These are phyloP conservation scores for Ditylenchus dipsaci DNA, from an alignment of 1,140 invertebrate species.

Conservation along the genomic window DNA sequence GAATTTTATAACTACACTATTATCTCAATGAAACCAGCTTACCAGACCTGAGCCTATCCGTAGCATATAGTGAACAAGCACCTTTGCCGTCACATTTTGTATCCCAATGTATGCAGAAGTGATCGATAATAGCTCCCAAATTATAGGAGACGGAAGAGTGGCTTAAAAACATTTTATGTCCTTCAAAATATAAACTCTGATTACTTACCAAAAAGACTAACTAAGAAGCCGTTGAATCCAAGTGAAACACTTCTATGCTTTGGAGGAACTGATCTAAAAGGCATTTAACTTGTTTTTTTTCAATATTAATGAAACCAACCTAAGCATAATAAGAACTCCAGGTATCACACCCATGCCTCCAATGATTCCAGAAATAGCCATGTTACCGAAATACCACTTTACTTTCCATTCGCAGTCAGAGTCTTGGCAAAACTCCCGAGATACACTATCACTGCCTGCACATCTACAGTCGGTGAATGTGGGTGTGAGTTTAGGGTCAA, in stretches of 20 bases:
- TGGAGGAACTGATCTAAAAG: slow-evolving; percentile 52
- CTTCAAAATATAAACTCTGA: slow-evolving; percentile 30
- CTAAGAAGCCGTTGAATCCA: slow-evolving; percentile 56
- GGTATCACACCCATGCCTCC: slow-evolving; percentile 54
- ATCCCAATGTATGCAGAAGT: slow-evolving; percentile 58
- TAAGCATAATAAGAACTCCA: slow-evolving; percentile 53
- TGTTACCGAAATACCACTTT: slow-evolving; percentile 36
- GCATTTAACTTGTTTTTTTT: slow-evolving; percentile 14
- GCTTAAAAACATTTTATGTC: slow-evolving; percentile 3
- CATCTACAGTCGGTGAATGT: slow-evolving; percentile 30
- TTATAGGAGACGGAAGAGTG: slow-evolving; percentile 59
- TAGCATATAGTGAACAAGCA: slow-evolving; percentile 48
- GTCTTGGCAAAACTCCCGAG: slow-evolving; percentile 49
- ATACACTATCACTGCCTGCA: slow-evolving; percentile 15
- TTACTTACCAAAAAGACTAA: slow-evolving; percentile 47
- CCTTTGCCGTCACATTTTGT: slow-evolving; percentile 52
- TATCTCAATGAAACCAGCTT: slow-evolving; percentile 10
- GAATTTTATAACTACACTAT: too few species aligned
- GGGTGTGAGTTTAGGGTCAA: slow-evolving; percentile 31
- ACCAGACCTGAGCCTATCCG: slow-evolving; percentile 29
- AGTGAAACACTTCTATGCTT: slow-evolving; percentile 53
- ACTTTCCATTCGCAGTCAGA: slow-evolving; percentile 47
- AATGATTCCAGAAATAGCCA: slow-evolving; percentile 40
- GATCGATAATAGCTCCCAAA: slow-evolving; percentile 59
- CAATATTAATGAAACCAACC: slow-evolving; percentile 27